Percentiles rank a stretch among this genome's conserved stretches.
These are phyloP conservation scores for Varecia variegata DNA, from an alignment of 2,797 vertebrate genomes.

Conservation along the genomic window DNA sequence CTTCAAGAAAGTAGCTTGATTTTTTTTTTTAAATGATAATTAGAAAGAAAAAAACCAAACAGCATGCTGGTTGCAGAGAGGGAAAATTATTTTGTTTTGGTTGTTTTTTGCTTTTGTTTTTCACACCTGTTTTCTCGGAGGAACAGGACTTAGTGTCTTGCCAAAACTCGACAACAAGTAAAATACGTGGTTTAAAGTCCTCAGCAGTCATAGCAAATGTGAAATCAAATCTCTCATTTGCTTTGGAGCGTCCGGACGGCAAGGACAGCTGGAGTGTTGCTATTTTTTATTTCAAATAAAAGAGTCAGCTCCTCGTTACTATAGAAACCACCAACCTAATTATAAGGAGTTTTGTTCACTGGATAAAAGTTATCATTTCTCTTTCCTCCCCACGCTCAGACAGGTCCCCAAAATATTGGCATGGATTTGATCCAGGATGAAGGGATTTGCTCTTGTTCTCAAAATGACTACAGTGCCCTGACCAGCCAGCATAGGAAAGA, in stretches of 20 bases:
- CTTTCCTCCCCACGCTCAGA: conserved; percentile 56
- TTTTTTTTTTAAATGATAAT: background rate
- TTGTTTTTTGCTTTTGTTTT: conserved; percentile 57
- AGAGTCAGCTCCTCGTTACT: conserved; percentile 84
- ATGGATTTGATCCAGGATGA: conserved; percentile 57
- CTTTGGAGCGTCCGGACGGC: conserved; percentile 59
- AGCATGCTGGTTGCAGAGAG: background rate
- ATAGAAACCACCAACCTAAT: conserved; percentile 88
- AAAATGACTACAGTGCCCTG: background rate
- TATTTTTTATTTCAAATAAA: conserved; percentile 84
- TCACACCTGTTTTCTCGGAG: conserved; percentile 66
- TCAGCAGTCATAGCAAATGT: background rate
- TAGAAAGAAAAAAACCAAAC: conserved; percentile 18
- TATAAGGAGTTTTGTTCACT: conserved; percentile 85
- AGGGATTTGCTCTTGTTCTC: conserved; percentile 57
- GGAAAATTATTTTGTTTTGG: conserved; percentile 57
- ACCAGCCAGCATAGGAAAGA: background rate
- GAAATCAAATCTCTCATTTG: conserved; percentile 53
- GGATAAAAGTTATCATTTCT: conserved; percentile 80
- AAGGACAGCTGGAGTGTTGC: conserved; percentile 81
- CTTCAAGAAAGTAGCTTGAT: background rate
- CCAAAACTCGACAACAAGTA: background rate
- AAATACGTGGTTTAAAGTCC: background rate
- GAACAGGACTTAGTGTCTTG: conserved; percentile 45
- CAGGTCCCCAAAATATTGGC: conserved; percentile 71